Evolutionary conservation across 2,888 invertebrate species (phyloP).

Genomic region (Tetanocera ferruginea): DNA sequence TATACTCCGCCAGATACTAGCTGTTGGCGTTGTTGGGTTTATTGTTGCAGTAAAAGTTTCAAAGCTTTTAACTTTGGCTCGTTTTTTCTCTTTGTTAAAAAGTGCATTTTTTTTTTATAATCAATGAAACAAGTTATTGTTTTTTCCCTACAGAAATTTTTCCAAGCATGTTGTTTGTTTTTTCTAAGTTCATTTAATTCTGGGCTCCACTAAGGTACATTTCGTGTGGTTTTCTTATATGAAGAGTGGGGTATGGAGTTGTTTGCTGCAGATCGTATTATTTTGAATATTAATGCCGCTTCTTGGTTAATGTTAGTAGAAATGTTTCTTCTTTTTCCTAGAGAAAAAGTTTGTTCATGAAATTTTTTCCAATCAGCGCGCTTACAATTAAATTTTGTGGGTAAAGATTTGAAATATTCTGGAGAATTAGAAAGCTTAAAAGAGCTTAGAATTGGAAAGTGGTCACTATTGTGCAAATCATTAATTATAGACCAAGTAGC

Average conservation of each 20-base stretch:
- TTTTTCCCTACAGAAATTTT: neutral
- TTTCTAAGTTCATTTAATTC: neutral
- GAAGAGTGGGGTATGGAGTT: neutral
- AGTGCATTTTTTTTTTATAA: too few relatives aligned
- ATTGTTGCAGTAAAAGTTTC: too few relatives aligned
- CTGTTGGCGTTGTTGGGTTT: too few relatives aligned
- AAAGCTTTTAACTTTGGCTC: too few relatives aligned
- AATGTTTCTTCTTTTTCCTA: neutral
- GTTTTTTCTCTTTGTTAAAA: too few relatives aligned
- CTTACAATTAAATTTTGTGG: neutral
- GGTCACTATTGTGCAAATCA: constrained; percentile 33
- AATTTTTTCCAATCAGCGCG: neutral
- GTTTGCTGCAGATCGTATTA: neutral
- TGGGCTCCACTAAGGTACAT: neutral
- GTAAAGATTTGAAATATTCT: neutral
- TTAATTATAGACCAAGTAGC: constrained; percentile 22
- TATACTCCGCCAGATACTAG: neutral
- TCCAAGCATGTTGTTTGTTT: neutral
- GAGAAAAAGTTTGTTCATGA: neutral
- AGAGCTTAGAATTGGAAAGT: constrained; percentile 21
- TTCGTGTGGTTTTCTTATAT: neutral
- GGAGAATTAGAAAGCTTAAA: neutral
- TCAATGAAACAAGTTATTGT: neutral
- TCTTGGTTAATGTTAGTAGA: neutral
- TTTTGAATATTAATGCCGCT: neutral